Conservation (phyloP, 2,888 invertebrate species). For the Sphaeridia pumilis region DNA sequence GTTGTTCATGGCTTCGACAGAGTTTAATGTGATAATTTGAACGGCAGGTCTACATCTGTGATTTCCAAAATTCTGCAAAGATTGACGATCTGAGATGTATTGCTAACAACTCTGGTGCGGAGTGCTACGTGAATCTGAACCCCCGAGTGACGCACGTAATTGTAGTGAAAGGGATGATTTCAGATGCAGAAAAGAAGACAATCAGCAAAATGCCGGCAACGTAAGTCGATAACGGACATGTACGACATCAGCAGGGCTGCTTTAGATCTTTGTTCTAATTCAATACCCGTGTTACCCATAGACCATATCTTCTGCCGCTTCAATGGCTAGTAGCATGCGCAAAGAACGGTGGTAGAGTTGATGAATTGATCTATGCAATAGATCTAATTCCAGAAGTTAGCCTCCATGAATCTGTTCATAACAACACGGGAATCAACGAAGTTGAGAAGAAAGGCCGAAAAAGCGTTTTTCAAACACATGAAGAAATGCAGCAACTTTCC, state of each 20-base stretch:
- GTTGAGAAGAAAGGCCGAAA: background rate
- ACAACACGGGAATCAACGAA: background rate
- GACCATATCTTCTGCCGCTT: slow-evolving; percentile 53
- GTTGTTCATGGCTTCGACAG: background rate
- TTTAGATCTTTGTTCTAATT: background rate
- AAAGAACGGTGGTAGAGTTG: slow-evolving; percentile 48
- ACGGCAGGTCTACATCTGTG: slow-evolving; percentile 55
- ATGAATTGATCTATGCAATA: slow-evolving; percentile 41
- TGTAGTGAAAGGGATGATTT: slow-evolving; percentile 49
- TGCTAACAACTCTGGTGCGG: slow-evolving; percentile 69
- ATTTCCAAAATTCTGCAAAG: slow-evolving; percentile 42
- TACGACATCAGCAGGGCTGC: too few species aligned
- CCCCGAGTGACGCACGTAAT: slow-evolving; percentile 71
- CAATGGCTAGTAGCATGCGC: slow-evolving; percentile 69
- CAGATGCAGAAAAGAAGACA: slow-evolving; percentile 43
- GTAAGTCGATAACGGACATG: too few species aligned
- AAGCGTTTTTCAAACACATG: background rate
- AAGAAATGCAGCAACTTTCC: too few species aligned
- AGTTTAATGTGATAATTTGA: too few species aligned
- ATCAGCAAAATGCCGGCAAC: slow-evolving; percentile 30
- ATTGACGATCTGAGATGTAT: slow-evolving; percentile 57
- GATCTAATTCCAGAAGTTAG: slow-evolving; percentile 3
- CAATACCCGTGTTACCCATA: slow-evolving; percentile 35
- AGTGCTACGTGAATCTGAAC: slow-evolving; percentile 43
- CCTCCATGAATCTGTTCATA: background rate